Evolutionary conservation across 2,113 vertebrate species (phyloP).

Genomic region (Ophthalmolycus amberensis): DNA sequence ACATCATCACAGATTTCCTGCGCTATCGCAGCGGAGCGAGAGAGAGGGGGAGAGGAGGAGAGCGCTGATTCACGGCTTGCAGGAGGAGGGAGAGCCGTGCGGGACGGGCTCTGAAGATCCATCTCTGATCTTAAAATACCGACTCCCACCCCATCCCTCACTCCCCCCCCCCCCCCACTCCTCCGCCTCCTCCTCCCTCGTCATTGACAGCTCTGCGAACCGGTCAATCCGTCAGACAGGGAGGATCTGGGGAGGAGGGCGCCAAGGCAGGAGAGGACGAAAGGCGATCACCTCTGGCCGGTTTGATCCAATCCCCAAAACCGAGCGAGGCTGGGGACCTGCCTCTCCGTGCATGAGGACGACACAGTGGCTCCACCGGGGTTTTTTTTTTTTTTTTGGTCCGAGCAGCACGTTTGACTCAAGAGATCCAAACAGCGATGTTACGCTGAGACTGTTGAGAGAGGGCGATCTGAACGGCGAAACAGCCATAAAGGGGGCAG

Average conservation of each 20-base stretch:
- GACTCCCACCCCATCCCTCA: slow-evolving; percentile 40
- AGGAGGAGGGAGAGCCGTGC: slow-evolving; percentile 71
- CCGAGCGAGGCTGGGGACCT: slow-evolving; percentile 48
- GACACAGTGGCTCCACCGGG: slow-evolving; percentile 62
- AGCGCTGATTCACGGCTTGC: slow-evolving; percentile 78
- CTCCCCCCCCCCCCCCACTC: neutral
- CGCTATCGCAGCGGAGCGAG: slow-evolving; percentile 53
- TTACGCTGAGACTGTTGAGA: slow-evolving; percentile 14
- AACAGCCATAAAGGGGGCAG: slow-evolving; percentile 40
- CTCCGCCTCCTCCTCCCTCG: slow-evolving; percentile 54
- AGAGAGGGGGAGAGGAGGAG: slow-evolving; percentile 41
- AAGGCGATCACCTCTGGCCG: slow-evolving; percentile 75
- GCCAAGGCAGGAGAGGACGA: slow-evolving; percentile 62
- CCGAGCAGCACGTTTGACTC: slow-evolving; percentile 47
- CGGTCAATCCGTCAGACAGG: slow-evolving; percentile 76
- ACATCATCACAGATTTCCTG: slow-evolving; percentile 60
- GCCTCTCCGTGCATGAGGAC: slow-evolving; percentile 62
- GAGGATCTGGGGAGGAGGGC: slow-evolving; percentile 70
- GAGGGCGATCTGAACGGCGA: slow-evolving; percentile 29
- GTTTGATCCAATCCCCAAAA: slow-evolving; percentile 60
- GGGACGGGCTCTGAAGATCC: slow-evolving; percentile 67
- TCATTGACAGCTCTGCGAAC: slow-evolving; percentile 79
- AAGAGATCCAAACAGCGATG: slow-evolving; percentile 13
- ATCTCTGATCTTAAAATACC: slow-evolving; percentile 76
- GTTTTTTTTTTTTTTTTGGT: slow-evolving; percentile 19